These are phyloP conservation scores for Onychorhynchus coronatus DNA, from an alignment of 2,113 vertebrate species.

Conservation along the genomic window DNA sequence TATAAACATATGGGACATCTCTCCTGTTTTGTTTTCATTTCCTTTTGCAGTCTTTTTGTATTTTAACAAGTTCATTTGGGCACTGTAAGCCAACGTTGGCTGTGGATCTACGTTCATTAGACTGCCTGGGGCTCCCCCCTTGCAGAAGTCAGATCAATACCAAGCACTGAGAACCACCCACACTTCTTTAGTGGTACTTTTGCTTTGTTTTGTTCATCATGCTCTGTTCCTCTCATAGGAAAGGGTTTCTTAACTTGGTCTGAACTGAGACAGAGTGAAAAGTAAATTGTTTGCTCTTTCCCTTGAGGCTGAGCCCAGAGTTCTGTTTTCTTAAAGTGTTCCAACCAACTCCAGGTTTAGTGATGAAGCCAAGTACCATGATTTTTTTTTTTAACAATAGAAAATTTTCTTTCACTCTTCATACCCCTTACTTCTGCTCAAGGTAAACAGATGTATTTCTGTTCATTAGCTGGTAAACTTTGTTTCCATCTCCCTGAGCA, in stretches of 20 bases:
- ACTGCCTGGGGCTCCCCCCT: background rate
- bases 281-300: slow-evolving; percentile 28
- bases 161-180: background rate
- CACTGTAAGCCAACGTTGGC: background rate
- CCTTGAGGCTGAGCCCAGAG: background rate
- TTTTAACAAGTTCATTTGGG: slow-evolving; percentile 6
- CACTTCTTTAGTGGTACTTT: background rate
- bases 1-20: background rate
- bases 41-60: background rate
- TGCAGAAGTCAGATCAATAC: background rate
- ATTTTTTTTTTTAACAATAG: background rate
- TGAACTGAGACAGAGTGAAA: background rate
- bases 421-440: background rate
- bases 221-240: background rate
- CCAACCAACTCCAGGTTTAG: slow-evolving; percentile 1
- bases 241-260: background rate
- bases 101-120: background rate
- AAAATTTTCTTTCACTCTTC: background rate
- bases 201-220: background rate
- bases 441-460: background rate
- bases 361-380: background rate
- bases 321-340: slow-evolving; percentile 4
- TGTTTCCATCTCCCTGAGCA: background rate
- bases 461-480: background rate
- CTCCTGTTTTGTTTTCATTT: slow-evolving; percentile 28